Conservation (phyloP, 2,888 invertebrate genomes). For the Drosophila imparisetae region DNA sequence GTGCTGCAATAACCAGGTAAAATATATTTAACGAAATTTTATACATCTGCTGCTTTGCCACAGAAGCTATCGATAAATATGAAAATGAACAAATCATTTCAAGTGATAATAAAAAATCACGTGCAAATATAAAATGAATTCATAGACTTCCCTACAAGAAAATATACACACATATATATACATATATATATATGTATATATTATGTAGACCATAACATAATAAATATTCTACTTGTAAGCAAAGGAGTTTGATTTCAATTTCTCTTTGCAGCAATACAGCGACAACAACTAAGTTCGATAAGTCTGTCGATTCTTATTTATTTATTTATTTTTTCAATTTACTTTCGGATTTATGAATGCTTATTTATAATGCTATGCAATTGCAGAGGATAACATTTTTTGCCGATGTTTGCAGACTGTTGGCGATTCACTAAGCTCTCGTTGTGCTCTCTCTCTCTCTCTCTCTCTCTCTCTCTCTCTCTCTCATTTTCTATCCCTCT, state of each 20-base stretch:
- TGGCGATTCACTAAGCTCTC: conserved; percentile 40
- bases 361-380: conserved; percentile 8
- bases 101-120: background rate
- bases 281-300: background rate
- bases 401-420: conserved; percentile 27
- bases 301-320: background rate
- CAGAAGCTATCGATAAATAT: background rate
- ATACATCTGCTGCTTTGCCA: background rate
- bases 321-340: conserved; percentile 2
- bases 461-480: too few species aligned
- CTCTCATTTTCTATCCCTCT: background rate
- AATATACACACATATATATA: background rate
- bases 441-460: conserved; percentile 5
- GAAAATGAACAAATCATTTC: too few species aligned
- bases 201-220: background rate
- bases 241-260: background rate
- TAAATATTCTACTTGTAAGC: background rate
- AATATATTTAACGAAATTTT: background rate
- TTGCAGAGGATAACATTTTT: conserved; percentile 21
- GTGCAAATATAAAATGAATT: background rate
- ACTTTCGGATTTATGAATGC: conserved; percentile 7
- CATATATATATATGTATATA: background rate
- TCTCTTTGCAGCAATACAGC: background rate
- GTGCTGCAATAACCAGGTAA: background rate
- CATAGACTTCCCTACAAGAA: too few species aligned